Evolutionary conservation across 2,113 vertebrate genomes (phyloP).

Genomic region (Cettia cetti): DNA sequence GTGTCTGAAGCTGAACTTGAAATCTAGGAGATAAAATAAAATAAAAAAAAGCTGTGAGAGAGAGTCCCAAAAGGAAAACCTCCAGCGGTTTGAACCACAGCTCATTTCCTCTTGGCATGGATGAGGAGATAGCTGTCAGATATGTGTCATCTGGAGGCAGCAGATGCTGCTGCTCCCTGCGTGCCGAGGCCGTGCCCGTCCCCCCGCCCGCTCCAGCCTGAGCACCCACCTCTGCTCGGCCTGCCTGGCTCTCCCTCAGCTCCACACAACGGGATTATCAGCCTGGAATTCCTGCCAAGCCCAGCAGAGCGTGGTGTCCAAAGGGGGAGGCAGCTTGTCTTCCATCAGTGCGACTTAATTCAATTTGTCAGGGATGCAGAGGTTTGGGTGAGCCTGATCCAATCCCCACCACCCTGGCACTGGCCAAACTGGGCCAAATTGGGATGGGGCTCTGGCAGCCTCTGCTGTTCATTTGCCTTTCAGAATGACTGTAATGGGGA

Average conservation of each 20-base stretch:
- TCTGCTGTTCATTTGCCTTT: neutral
- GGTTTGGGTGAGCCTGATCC: neutral
- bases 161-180: neutral
- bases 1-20: conserved; percentile 34
- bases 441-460: neutral
- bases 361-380: neutral
- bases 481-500: neutral
- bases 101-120: conserved; percentile 37
- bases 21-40: conserved; percentile 25
- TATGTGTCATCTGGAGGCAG: neutral
- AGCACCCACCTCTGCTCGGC: neutral
- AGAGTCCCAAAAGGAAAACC: conserved; percentile 1
- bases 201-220: neutral
- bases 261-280: neutral
- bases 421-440: neutral
- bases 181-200: accelerated
- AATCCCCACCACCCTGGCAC: accelerated
- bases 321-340: neutral
- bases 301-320: neutral
- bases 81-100: neutral
- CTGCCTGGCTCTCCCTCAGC: neutral
- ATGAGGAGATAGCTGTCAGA: neutral
- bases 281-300: neutral
- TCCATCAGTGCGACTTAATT: neutral
- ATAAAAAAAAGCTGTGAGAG: neutral